Conservation (phyloP, 2,888 invertebrate species). For the Griposia aprilina region DNA sequence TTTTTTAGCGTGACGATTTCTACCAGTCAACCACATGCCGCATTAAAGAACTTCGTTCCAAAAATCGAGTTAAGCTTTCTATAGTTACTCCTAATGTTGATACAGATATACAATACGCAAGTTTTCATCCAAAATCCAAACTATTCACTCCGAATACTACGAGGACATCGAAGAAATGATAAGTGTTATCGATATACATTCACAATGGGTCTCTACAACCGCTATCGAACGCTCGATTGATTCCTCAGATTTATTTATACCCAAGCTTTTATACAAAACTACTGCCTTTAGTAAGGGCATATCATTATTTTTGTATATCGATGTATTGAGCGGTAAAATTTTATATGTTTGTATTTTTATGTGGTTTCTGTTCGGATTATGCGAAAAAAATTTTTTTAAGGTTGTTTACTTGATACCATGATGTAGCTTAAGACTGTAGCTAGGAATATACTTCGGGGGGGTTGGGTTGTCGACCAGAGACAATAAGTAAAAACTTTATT, state of each 20-base stretch:
- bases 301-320: slow-evolving; percentile 39
- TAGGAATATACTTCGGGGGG: neutral
- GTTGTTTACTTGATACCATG: neutral
- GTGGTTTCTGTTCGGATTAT: neutral
- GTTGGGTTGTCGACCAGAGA: neutral
- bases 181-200: slow-evolving; percentile 38
- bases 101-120: neutral
- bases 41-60: neutral
- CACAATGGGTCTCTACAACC: slow-evolving; percentile 18
- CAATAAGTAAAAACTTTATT: neutral
- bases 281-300: slow-evolving; percentile 28
- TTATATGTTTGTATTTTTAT: slow-evolving; percentile 5
- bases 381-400: neutral
- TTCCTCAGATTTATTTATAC: slow-evolving; percentile 51
- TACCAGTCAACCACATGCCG: neutral
- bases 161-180: slow-evolving; percentile 33
- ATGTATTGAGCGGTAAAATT: slow-evolving; percentile 10
- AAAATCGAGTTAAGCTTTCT: neutral
- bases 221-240: slow-evolving; percentile 46
- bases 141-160: slow-evolving; percentile 16
- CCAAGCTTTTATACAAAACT: slow-evolving; percentile 7
- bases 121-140: slow-evolving; percentile 5
- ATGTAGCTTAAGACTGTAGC: neutral
- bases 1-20: neutral
- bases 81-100: neutral